These are phyloP conservation scores for Globodera rostochiensis DNA, from an alignment of 1,140 invertebrate species.

Conservation along the genomic window DNA sequence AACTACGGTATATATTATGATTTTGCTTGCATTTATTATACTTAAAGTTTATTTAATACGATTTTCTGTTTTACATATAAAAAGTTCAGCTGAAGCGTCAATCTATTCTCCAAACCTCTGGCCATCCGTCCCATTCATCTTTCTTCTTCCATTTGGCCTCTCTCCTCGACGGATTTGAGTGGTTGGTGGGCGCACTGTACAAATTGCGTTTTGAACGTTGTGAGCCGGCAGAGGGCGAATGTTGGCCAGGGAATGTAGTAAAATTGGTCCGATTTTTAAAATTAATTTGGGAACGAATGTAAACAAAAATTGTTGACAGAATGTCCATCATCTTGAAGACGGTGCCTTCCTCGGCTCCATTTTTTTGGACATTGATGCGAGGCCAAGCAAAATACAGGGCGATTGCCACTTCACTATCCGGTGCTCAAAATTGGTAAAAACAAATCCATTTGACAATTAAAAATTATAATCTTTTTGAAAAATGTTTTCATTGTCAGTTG, in stretches of 20 bases:
- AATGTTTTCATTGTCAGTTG: constrained; percentile 51
- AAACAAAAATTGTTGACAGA: constrained; percentile 35
- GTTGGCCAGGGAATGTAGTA: constrained; percentile 55
- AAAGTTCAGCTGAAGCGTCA: neutral
- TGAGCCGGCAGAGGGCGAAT: constrained; percentile 47
- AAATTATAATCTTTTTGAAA: constrained; percentile 14
- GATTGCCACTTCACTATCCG: constrained; percentile 98
- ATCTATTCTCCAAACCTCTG: constrained; percentile 21
- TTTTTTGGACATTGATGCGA: constrained; percentile 94
- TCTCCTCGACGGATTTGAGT: constrained; percentile 43
- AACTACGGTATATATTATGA: neutral
- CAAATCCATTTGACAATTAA: constrained; percentile 71
- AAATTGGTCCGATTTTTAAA: constrained; percentile 55
- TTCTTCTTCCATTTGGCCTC: constrained; percentile 37
- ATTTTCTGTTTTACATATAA: constrained; percentile 14
- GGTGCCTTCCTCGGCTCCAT: constrained; percentile 78
- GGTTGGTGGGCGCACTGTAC: constrained; percentile 38
- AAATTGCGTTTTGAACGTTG: constrained; percentile 51
- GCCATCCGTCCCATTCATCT: constrained; percentile 26
- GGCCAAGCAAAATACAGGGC: constrained; percentile 85
- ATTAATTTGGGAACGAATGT: neutral
- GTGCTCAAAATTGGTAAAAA: constrained; percentile 80
- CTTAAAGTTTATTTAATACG: neutral
- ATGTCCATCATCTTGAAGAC: constrained; percentile 43
- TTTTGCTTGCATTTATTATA: neutral